These are phyloP conservation scores for Ceyx cyanopectus DNA, from an alignment of 2,113 vertebrate species.

Conservation along the genomic window DNA sequence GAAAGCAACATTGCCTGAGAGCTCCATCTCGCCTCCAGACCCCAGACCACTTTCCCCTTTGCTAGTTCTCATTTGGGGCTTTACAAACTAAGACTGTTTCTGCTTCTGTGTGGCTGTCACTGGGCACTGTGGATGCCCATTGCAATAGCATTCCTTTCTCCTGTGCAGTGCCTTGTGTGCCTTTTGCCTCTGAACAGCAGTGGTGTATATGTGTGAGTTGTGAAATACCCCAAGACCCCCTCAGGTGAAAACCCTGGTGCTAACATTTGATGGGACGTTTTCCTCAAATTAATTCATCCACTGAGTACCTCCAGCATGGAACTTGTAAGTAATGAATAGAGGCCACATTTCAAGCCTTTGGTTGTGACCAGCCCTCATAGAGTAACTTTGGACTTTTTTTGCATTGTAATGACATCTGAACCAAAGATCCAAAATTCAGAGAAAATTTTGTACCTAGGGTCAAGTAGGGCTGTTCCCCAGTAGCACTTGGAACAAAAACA, in stretches of 20 bases:
- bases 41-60: neutral
- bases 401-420: neutral
- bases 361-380: fast-evolving
- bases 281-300: neutral
- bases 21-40: fast-evolving
- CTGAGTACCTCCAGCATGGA: neutral
- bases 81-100: neutral
- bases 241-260: neutral
- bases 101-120: neutral
- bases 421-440: neutral
- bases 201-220: fast-evolving
- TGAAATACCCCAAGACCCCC: neutral
- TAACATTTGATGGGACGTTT: neutral
- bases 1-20: neutral
- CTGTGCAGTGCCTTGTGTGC: neutral
- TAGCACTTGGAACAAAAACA: neutral
- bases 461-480: neutral
- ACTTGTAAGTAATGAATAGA: neutral
- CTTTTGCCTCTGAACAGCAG: neutral
- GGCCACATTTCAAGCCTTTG: neutral
- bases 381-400: neutral
- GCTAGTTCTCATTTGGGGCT: neutral
- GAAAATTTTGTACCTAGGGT: neutral
- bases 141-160: neutral
- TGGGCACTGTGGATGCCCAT: neutral